Percentiles rank a stretch among this genome's conserved stretches.
phyloP scores from a whole-genome alignment of 2,888 invertebrate species.

The Parthenolecanium corni region DNA sequence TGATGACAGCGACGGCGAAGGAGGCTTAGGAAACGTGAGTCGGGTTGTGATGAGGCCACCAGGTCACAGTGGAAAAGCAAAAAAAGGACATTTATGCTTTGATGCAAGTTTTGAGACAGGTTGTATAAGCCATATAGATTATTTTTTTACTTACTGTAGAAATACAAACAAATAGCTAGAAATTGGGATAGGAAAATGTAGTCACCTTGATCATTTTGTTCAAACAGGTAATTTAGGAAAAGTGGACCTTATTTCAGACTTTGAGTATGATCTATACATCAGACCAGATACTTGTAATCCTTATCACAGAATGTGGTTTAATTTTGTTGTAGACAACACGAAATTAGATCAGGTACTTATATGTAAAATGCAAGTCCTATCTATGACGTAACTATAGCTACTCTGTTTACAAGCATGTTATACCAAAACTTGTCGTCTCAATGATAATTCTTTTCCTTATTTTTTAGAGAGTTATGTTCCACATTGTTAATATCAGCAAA shows the following conservation, averaged over 20 bases:
- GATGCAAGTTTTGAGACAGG: conserved; percentile 96
- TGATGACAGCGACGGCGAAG: conserved; percentile 79
- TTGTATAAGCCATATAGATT: conserved; percentile 28
- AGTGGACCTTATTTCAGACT: conserved; percentile 83
- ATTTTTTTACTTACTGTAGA: not conserved
- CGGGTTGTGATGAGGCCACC: conserved; percentile 76
- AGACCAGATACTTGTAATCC: conserved; percentile 95
- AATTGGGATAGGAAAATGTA: not conserved
- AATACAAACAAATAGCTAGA: not conserved
- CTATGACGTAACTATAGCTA: too few species aligned
- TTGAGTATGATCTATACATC: conserved; percentile 91
- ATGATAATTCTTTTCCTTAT: conserved; percentile 10
- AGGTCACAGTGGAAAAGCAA: conserved; percentile 88
- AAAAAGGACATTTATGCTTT: conserved; percentile 90
- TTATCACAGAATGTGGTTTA: conserved; percentile 88
- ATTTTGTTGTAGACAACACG: conserved; percentile 94
- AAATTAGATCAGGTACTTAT: conserved; percentile 76
- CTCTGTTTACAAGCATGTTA: too few species aligned
- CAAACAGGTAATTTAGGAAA: conserved; percentile 70
- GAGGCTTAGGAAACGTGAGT: conserved; percentile 85
- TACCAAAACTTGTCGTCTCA: too few species aligned
- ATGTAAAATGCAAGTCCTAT: too few species aligned
- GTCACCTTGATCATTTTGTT: not conserved
- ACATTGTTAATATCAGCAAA: conserved; percentile 93
- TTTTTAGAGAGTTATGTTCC: conserved; percentile 79